Percentiles rank a stretch among this genome's conserved stretches.
Evolutionary conservation across 2,888 invertebrate genomes (phyloP).

Genomic region (Phlogophora meticulosa): DNA sequence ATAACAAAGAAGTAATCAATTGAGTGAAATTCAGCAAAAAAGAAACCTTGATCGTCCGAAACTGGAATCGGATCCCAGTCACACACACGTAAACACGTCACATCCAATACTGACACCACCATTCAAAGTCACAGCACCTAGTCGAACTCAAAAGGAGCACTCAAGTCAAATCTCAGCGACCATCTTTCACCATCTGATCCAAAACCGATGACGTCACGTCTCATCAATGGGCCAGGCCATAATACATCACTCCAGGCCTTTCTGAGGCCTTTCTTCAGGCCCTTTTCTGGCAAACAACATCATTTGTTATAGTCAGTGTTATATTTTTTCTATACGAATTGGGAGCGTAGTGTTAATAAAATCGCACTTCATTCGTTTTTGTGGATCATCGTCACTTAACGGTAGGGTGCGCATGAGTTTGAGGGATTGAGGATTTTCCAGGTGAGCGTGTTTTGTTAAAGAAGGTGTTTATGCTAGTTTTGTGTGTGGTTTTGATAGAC

Average conservation of each 20-base stretch:
- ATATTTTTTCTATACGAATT: constrained; percentile 85
- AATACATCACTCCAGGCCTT: constrained; percentile 80
- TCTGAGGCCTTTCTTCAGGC: constrained; percentile 75
- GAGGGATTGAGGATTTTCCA: constrained; percentile 25
- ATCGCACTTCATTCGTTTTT: constrained; percentile 90
- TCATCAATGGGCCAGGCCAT: constrained; percentile 76
- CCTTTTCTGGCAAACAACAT: constrained; percentile 87
- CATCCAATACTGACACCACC: constrained; percentile 3
- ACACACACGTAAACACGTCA: neutral
- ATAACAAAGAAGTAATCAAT: no score
- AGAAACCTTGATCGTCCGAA: no score
- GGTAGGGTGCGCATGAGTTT: constrained; percentile 71
- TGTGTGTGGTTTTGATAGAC: neutral
- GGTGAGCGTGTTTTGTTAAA: neutral
- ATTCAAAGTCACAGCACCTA: constrained; percentile 35
- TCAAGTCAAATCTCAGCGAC: constrained; percentile 65
- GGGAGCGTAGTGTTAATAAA: constrained; percentile 89
- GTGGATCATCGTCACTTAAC: constrained; percentile 91
- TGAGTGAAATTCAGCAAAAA: no score
- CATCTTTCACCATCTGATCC: constrained; percentile 65
- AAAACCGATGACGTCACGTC: constrained; percentile 79
- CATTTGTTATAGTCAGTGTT: constrained; percentile 90
- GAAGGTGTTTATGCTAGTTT: neutral
- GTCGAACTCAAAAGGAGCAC: constrained; percentile 40
- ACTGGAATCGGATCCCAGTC: neutral